These are phyloP conservation scores for Microctenopoma lineatum DNA, from an alignment of 2,797 vertebrate genomes.

Conservation along the genomic window DNA sequence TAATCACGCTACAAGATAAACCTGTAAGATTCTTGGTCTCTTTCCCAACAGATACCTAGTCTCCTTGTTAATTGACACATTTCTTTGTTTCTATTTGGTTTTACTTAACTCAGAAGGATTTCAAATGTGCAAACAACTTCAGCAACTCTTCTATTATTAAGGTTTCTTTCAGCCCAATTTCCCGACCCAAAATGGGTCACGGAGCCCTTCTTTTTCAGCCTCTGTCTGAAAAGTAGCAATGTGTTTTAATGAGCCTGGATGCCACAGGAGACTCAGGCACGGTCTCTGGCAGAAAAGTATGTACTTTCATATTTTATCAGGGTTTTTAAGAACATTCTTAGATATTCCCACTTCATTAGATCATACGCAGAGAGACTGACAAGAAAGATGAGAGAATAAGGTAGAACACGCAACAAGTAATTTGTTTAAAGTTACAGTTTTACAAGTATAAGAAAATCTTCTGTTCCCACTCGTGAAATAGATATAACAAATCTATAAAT, in stretches of 20 bases:
- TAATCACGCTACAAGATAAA: constrained; percentile 33
- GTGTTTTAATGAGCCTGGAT: constrained; percentile 72
- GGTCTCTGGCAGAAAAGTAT: constrained; percentile 50
- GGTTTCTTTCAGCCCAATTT: constrained; percentile 41
- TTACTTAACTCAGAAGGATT: constrained; percentile 17
- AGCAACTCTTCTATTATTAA: constrained; percentile 34
- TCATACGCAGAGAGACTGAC: constrained; percentile 40
- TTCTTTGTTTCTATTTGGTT: constrained; percentile 17
- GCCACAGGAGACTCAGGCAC: constrained; percentile 47
- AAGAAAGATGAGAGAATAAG: constrained; percentile 34
- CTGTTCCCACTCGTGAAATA: constrained; percentile 8
- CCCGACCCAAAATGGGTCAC: constrained; percentile 56
- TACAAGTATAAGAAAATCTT: constrained; percentile 24
- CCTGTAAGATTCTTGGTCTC: constrained; percentile 2
- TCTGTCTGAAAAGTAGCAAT: constrained; percentile 51
- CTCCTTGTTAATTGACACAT: constrained; percentile 29
- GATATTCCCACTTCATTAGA: constrained; percentile 59
- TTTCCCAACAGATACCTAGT: constrained; percentile 1
- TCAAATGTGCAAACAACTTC: constrained; percentile 54
- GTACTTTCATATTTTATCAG: constrained; percentile 66
- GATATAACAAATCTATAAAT: constrained; percentile 13
- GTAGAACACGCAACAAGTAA: constrained; percentile 16
- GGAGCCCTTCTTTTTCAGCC: constrained; percentile 37
- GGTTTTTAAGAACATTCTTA: constrained; percentile 63
- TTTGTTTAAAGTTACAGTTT: constrained; percentile 17